Evolutionary conservation across 1,140 invertebrate genomes (phyloP), one percentile per base, ranked within the genome.

Genomic region (Marisa cornuarietis): DNA sequence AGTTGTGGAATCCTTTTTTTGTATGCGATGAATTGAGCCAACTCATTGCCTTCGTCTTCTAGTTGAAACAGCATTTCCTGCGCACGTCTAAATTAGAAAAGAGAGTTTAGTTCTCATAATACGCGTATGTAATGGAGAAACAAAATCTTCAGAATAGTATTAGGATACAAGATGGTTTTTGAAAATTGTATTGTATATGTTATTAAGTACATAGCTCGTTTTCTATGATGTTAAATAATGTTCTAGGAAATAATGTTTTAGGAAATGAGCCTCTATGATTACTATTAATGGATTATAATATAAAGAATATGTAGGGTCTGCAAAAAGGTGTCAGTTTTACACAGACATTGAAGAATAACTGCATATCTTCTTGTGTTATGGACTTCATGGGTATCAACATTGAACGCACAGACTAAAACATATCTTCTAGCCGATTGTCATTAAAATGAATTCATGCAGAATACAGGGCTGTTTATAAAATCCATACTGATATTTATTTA

Each of bases 51-150:
- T 76, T 78, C 54, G 11, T 31, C 54, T 42, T 71, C 49, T 3
- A 83, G 71, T n/a, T 62, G 31, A n/a, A 78, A 65, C 2, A 83
- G 24, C 16, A 74, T 77, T 49, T 75, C 54, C 31, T 81, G 80
- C 52, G 76, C 79, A 13, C 82, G 69, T 54, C 82, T 83, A 42
- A 20, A 69, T 72, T 69, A 58, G 22, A 13, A 31, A 71, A 26
- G 5, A 20, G 31, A 18, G 6, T 49, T 24, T 24, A 65, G 62
- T 42, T 6, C 3, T 42, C 62, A 65, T 20, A 18, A 65, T n/a
- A 65, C 62, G 7, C 62, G 7, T 3, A 65, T 65, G 7, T 20
- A 65, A 20, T 20, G 1, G 2, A 65, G 18, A 20, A 20, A 20
- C 7, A 20, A 20, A 65, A 65, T 20, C 4, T 65, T 65, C 7